These are phyloP conservation scores for Drosophila anceps DNA, from an alignment of 2,888 invertebrate species.

Conservation along the genomic window DNA sequence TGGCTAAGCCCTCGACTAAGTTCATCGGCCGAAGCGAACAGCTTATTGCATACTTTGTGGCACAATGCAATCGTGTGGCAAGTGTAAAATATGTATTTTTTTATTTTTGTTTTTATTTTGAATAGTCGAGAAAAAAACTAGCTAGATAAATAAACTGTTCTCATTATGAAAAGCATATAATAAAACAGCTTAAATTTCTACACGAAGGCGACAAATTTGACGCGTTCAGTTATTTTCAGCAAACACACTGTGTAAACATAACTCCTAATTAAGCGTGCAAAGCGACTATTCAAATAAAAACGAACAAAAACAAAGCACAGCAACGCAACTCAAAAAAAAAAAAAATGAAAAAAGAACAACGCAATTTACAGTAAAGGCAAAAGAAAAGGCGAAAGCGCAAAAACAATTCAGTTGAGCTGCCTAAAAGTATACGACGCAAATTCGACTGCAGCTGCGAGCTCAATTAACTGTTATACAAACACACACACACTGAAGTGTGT, in stretches of 20 bases:
- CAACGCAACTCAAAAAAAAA: not conserved
- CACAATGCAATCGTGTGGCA: not conserved
- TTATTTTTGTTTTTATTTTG: not conserved
- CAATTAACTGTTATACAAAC: constrained; percentile 1
- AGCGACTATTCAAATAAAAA: not conserved
- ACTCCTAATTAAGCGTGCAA: not conserved
- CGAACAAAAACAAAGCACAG: not conserved
- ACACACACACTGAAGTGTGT: constrained; percentile 5
- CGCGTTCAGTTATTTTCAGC: not conserved
- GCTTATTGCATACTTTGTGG: constrained; percentile 21
- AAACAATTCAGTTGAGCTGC: constrained; percentile 36
- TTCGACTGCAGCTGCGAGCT: constrained; percentile 3
- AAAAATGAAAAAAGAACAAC: not conserved
- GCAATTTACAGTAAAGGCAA: not conserved
- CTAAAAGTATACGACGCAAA: constrained; percentile 60
- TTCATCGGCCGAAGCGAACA: not conserved
- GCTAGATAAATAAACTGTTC: not conserved
- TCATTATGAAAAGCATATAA: not conserved
- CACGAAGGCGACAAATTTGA: not conserved
- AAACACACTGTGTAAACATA: constrained; percentile 9
- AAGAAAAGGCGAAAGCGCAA: constrained; percentile 2
- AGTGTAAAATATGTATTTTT: not conserved
- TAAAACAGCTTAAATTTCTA: not conserved
- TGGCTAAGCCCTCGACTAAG: not conserved
- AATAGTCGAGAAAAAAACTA: not conserved